Conservation (phyloP, 2,797 vertebrate genomes). For the Pseudocheirus occidentalis region DNA sequence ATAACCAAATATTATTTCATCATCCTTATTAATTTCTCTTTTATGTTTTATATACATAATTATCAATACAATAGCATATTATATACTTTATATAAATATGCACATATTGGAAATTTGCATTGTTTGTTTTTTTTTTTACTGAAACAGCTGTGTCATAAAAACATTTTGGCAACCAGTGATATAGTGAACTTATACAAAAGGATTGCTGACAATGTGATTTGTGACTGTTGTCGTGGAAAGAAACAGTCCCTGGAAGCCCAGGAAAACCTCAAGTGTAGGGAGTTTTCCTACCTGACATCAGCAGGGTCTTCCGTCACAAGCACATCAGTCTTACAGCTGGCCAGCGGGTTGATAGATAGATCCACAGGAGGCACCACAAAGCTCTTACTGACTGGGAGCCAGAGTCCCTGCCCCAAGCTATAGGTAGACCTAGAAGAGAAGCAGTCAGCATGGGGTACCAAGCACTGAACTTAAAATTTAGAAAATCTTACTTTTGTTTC, state of each 20-base stretch:
- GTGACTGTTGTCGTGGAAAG: neutral
- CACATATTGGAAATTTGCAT: neutral
- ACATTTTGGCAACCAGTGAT: neutral
- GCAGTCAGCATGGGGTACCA: constrained; percentile 66
- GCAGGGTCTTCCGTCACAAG: constrained; percentile 97
- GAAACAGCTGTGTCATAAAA: neutral
- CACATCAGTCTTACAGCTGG: constrained; percentile 99
- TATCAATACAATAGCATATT: neutral
- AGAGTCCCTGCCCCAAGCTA: constrained; percentile 97
- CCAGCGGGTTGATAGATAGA: constrained; percentile 97
- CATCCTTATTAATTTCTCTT: neutral
- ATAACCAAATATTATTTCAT: neutral
- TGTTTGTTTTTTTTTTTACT: neutral
- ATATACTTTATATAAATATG: neutral
- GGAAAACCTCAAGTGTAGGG: neutral
- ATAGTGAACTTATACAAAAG: neutral
- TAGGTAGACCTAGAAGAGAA: constrained; percentile 93
- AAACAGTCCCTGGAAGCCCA: neutral
- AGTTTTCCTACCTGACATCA: constrained; percentile 94
- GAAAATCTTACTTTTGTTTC: neutral
- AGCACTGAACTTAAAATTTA: neutral
- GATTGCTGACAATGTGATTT: neutral
- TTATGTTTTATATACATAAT: neutral
- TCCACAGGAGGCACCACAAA: constrained; percentile 98
- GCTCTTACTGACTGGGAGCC: constrained; percentile 99